Conservation (phyloP, 2,888 invertebrate species). For the Rutpela maculata region DNA sequence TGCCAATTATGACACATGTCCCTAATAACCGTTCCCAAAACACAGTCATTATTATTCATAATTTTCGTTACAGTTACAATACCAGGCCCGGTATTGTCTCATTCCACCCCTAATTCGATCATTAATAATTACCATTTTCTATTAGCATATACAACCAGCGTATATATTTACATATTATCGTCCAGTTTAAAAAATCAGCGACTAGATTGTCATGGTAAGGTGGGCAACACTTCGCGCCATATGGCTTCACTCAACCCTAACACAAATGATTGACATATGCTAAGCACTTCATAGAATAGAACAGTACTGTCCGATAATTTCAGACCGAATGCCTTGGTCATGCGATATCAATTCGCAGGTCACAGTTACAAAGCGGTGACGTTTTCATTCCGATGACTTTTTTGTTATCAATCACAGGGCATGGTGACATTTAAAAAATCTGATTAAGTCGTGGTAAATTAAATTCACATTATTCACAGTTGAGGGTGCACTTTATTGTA, state of each 20-base stretch:
- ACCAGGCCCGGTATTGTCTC: constrained; percentile 38
- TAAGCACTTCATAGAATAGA: constrained; percentile 38
- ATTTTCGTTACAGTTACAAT: constrained; percentile 44
- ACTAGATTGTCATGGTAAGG: constrained; percentile 47
- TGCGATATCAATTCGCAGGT: constrained; percentile 4
- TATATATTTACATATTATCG: constrained; percentile 48
- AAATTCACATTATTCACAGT: constrained; percentile 45
- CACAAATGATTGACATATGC: constrained; percentile 45
- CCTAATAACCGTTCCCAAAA: constrained; percentile 43
- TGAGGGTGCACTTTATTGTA: constrained; percentile 44
- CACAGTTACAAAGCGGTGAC: constrained; percentile 18
- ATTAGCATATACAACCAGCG: constrained; percentile 22
- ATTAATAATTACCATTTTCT: constrained; percentile 43
- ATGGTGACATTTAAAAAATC: constrained; percentile 1
- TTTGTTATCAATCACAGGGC: constrained; percentile 24
- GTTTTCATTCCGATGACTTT: constrained; percentile 26
- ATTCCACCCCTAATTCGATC: constrained; percentile 41
- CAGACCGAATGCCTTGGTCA: not conserved
- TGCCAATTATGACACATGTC: constrained; percentile 30
- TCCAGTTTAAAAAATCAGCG: constrained; percentile 49
- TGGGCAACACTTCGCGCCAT: constrained; percentile 44
- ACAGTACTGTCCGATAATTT: constrained; percentile 42
- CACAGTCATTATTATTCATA: constrained; percentile 43
- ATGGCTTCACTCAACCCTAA: constrained; percentile 45
- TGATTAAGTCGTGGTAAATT: constrained; percentile 44